phyloP scores from a whole-genome alignment of 2,797 vertebrate genomes.

The Halcyon badia region DNA sequence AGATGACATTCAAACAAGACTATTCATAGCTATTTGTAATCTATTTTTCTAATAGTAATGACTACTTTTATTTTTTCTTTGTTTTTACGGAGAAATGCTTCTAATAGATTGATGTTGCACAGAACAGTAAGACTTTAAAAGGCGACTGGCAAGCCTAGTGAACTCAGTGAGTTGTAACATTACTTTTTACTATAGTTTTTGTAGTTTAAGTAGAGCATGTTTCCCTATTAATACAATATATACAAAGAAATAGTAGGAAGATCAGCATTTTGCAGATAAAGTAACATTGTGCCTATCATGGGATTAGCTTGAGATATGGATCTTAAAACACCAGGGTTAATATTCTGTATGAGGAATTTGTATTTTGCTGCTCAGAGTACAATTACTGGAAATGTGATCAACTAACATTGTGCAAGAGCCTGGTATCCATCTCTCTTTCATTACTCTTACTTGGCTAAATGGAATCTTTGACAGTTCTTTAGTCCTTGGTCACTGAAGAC shows the following conservation, averaged over 20 bases:
- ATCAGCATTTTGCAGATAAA: neutral
- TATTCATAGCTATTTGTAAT: neutral
- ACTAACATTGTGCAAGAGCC: neutral
- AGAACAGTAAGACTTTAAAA: neutral
- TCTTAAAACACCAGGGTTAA: neutral
- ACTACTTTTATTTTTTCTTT: neutral
- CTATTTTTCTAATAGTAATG: neutral
- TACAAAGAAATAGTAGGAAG: neutral
- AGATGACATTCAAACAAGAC: neutral
- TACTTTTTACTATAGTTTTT: neutral
- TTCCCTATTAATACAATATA: neutral
- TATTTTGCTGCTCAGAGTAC: neutral
- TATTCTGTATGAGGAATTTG: neutral
- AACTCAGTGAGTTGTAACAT: neutral
- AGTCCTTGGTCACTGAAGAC: constrained; percentile 77
- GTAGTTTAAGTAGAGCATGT: neutral
- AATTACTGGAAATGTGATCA: neutral
- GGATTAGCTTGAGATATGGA: neutral
- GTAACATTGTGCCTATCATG: neutral
- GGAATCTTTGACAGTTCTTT: constrained; percentile 70
- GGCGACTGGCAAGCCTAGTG: neutral
- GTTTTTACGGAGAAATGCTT: neutral
- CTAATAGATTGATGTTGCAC: neutral
- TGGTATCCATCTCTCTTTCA: neutral
- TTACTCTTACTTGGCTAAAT: neutral